Percentiles rank a stretch among this genome's conserved stretches.
Conservation (phyloP, 2,113 vertebrate species). For the Egretta garzetta region DNA sequence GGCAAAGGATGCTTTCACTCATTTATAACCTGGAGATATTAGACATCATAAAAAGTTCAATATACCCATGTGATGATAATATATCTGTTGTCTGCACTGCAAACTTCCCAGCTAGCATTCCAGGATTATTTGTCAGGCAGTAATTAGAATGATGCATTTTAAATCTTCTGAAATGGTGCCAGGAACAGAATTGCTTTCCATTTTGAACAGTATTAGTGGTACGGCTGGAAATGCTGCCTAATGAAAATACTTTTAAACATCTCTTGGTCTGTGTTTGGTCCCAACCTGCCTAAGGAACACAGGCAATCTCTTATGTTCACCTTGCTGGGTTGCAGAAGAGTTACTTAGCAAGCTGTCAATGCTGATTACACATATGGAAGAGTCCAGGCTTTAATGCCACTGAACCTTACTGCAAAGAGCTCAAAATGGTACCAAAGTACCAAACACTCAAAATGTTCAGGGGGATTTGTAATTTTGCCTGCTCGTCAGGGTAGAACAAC, state of each 20-base stretch:
- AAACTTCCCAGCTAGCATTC: slow-evolving; percentile 52
- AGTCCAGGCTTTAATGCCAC: not conserved
- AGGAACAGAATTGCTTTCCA: slow-evolving; percentile 68
- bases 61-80: slow-evolving; percentile 54
- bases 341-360: not conserved
- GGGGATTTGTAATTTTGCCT: not conserved
- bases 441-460: not conserved
- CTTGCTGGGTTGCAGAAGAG: not conserved
- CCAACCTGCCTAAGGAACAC: slow-evolving; percentile 48
- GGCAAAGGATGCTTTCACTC: slow-evolving; percentile 2
- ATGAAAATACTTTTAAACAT: slow-evolving; percentile 73
- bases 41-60: slow-evolving; percentile 66
- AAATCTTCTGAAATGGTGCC: slow-evolving; percentile 62
- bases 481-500: accelerated
- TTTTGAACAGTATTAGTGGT: slow-evolving; percentile 41
- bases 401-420: not conserved
- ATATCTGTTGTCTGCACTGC: slow-evolving; percentile 37
- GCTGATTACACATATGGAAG: not conserved
- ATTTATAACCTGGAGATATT: slow-evolving; percentile 39
- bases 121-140: slow-evolving; percentile 49
- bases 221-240: slow-evolving; percentile 63
- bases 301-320: not conserved
- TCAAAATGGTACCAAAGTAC: not conserved
- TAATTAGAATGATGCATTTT: slow-evolving; percentile 70
- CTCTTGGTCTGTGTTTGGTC: slow-evolving; percentile 49